Evolutionary conservation across 2,113 vertebrate genomes (phyloP).

Genomic region (Erythrocebus patas): DNA sequence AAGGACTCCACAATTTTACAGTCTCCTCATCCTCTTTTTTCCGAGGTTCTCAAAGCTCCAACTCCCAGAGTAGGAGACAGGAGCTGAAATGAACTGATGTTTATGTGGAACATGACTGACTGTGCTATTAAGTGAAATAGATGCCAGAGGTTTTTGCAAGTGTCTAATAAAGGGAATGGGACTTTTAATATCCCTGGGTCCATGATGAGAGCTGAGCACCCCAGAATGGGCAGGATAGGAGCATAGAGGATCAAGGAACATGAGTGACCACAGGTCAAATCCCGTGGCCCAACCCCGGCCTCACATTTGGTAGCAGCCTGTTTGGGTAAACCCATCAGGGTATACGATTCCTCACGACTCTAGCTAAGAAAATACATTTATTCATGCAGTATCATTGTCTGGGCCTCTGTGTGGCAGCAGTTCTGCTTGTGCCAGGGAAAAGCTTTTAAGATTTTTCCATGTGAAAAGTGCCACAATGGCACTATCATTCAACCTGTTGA

Average conservation of each 20-base stretch:
- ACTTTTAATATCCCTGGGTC: neutral
- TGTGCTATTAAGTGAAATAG: neutral
- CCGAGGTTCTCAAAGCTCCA: neutral
- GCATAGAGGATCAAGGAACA: neutral
- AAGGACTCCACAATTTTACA: neutral
- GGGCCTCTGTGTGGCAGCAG: neutral
- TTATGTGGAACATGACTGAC: fast-evolving
- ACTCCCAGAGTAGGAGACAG: neutral
- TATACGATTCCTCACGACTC: neutral
- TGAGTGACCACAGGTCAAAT: neutral
- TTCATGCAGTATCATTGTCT: neutral
- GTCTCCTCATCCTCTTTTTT: neutral
- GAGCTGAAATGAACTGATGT: neutral
- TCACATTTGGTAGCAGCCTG: neutral
- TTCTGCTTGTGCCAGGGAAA: neutral
- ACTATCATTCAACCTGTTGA: neutral
- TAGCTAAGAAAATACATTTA: neutral
- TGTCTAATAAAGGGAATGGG: neutral
- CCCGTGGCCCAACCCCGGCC: neutral
- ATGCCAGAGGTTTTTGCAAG: neutral
- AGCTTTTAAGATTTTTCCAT: no score
- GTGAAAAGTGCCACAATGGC: neutral
- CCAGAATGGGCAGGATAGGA: neutral
- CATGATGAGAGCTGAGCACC: neutral
- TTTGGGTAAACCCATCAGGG: neutral